Base-by-base conservation (phyloP, 2,797 vertebrate species). In the Hypotaenidia okinawae region DNA sequence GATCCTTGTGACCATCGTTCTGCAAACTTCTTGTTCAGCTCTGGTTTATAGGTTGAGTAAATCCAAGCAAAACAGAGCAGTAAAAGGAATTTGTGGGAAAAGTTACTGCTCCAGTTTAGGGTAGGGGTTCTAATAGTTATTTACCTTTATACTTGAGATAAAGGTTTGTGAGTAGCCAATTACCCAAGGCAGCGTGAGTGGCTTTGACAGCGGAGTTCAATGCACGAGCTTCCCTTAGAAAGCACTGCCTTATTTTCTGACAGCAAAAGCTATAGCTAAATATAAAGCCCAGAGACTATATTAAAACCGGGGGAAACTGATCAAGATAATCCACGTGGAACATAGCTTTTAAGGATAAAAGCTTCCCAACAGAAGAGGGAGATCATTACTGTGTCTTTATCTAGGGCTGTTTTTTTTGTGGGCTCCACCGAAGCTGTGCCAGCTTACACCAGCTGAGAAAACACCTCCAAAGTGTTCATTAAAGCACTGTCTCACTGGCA, bases 11-110 rank as follows among this genome's bases (percentile, higher is more conserved):
- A 43, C 81, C 84, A 61, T 22, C 80, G 69, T 78, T 93, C 92
- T 84, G 22, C 37, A 81, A 66, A 81, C 57, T 43, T 33, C 91
- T 93, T 55, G 18, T 73, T 90, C 81, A 74, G 16, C 47, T 94
- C 84, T 95, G 78, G 96, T 96, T 97, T 94, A 96, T 66, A 61
- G 90, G 41, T 58, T 64, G 33, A 96, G 69, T 70, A 96, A 96
- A 91, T 37, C 75, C 75, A 67, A 95, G 61, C 25, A 95, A 97
- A 96, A 95, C 10, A 24, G 61, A 89, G 47, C 63, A 67, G 35
- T 94, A 83, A 94, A 94, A 62, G 35, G 75, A 89, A 93, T 93
- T 54, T 78, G 70, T 87, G 70, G 37, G 83, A 87, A 92, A 96
- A 77, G 93, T 94, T 96, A 81, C 35, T 75, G 75, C 59, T 95